These are phyloP conservation scores for Siniperca chuatsi DNA, from an alignment of 2,113 vertebrate species.

Conservation along the genomic window DNA sequence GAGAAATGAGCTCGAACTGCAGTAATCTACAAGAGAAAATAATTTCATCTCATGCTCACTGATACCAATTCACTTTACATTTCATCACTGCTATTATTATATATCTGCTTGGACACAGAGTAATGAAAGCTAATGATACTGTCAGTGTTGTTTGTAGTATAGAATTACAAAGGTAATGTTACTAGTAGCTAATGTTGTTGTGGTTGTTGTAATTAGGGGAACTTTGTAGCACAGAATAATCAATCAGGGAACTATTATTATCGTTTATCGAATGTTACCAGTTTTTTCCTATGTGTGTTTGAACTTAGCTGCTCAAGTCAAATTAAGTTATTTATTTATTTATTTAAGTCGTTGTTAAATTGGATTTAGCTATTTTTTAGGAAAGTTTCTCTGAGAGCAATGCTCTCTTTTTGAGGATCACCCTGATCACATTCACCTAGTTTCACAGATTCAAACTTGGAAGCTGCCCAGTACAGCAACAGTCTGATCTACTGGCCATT, in stretches of 20 bases:
- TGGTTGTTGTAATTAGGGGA: neutral
- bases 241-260: too few relatives aligned
- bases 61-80: neutral
- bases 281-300: neutral
- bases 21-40: neutral
- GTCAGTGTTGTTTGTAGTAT: neutral
- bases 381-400: neutral
- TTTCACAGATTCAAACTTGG: conserved; percentile 5
- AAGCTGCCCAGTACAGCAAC: neutral
- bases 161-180: neutral
- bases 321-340: neutral
- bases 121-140: neutral
- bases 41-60: neutral
- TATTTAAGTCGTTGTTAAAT: too few relatives aligned
- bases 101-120: neutral
- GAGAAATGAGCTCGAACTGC: too few relatives aligned
- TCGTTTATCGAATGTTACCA: neutral
- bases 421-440: neutral
- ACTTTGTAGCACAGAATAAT: neutral
- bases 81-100: neutral
- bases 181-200: neutral
- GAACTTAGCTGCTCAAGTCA: neutral
- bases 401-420: neutral
- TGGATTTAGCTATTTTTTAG: neutral
- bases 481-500: neutral